Evolutionary conservation across 92 coral and sea anemone species (phyloP).

Genomic region (Micromussa lordhowensis): DNA sequence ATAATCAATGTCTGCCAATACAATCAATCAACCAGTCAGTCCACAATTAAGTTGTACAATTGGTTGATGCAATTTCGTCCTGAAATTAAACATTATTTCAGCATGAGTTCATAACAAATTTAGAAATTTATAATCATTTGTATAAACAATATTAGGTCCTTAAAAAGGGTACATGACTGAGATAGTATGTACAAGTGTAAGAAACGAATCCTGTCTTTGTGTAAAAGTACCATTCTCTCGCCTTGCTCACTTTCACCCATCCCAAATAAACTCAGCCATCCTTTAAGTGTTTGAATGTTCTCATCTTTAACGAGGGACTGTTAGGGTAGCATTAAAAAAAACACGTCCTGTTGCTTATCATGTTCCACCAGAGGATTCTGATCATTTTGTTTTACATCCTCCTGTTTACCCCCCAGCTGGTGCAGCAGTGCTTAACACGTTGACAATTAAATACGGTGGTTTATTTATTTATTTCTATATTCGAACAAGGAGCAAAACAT

Average conservation of each 20-base stretch:
- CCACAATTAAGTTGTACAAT: background rate
- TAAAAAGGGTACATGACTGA: background rate
- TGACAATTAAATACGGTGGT: too few relatives aligned
- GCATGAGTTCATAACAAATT: background rate
- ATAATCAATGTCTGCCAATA: background rate
- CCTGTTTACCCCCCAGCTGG: too few relatives aligned
- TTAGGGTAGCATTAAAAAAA: background rate
- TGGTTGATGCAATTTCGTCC: background rate
- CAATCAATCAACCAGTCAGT: background rate
- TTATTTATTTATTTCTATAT: too few relatives aligned
- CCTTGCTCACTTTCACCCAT: background rate
- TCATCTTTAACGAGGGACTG: background rate
- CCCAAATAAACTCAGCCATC: conserved; percentile 15
- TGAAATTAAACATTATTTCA: background rate
- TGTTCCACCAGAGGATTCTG: background rate
- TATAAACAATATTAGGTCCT: background rate
- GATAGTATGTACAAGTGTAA: background rate
- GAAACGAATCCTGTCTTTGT: background rate
- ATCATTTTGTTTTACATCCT: too few relatives aligned
- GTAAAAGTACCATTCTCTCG: background rate
- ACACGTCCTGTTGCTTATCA: background rate
- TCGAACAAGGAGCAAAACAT: too few relatives aligned
- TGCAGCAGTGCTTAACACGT: too few relatives aligned
- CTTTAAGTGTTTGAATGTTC: background rate
- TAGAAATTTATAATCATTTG: background rate